Evolutionary conservation across 2,888 invertebrate species (phyloP), one percentile per base, ranked within the genome.

Genomic region (Xestia ashworthii): DNA sequence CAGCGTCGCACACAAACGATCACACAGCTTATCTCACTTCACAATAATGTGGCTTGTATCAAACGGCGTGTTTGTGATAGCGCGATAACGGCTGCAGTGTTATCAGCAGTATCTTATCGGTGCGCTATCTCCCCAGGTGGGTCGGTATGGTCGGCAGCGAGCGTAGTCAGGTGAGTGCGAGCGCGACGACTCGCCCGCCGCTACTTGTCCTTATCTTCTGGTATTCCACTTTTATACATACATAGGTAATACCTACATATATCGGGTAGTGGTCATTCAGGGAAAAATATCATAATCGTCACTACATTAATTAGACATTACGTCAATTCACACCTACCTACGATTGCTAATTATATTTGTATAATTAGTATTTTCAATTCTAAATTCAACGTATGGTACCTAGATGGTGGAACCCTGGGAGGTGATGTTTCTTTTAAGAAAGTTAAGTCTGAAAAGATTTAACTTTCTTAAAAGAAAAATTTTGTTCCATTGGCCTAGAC

Each of bases 71-170:
- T 44, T 32, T 64, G 65, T 79, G 79, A 78, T 74, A 79, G 60
- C 46, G 38, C 69, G 81, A 82, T 67, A 67, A 48, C 83, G 60
- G 69, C 55, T 60, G 70, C 66, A 70, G 38, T 53, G 81, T 73
- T 80, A 80, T 22, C 62, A 38, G 32, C 76, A 44, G 64, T 84
- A 76, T 84, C 76, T 76, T 83, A 83, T 81, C 82, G 32, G 50
- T 46, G 32, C 66, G 70, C 70, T 82, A 82, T 82, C 84, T 58
- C 22, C 46, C 46, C 64, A 75, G 80, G 84, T 64, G 74, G 50
- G 71, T 46, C 69, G 46, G 81, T 75, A 60, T 71, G 58, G 71
- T 48, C 74, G 53, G 60, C 82, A 73, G 44, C 44, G 65, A 41
- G 41, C 62, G 62, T 5, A 14, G 70, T 46, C 66, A 16, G 38